phyloP scores from a whole-genome alignment of 2,797 vertebrate genomes.

The Ctenochaetus hawaiiensis region DNA sequence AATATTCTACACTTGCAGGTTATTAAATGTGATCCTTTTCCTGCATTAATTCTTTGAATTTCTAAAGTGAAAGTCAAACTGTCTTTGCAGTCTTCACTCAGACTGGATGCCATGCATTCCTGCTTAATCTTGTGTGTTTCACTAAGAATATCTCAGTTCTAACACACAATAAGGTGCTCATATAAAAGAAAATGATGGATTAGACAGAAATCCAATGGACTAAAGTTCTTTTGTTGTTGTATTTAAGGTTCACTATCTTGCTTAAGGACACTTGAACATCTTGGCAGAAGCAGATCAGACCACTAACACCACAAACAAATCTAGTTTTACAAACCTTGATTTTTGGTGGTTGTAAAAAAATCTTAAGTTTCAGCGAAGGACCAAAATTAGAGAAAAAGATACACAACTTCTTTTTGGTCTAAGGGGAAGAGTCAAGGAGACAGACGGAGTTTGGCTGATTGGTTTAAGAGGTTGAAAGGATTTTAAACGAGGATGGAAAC shows the following conservation, averaged over 20 bases:
- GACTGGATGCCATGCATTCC: background rate
- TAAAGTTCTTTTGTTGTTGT: background rate
- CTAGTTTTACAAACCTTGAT: background rate
- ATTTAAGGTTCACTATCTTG: background rate
- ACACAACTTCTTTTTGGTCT: background rate
- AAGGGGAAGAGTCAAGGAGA: background rate
- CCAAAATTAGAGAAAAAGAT: background rate
- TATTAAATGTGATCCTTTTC: conserved; percentile 3
- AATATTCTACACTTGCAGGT: background rate
- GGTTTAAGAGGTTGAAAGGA: conserved; percentile 17
- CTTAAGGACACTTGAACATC: background rate
- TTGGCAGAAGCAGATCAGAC: background rate
- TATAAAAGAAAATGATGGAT: background rate
- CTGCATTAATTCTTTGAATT: conserved; percentile 1
- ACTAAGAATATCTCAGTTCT: background rate
- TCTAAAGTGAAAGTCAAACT: background rate
- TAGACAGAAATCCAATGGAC: too few relatives aligned
- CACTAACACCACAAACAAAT: background rate
- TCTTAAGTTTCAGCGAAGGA: background rate
- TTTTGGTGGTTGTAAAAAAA: background rate
- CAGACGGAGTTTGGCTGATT: conserved; percentile 14
- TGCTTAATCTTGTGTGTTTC: background rate
- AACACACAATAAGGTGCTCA: background rate
- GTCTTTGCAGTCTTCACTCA: background rate
- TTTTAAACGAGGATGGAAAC: conserved; percentile 31